Conservation (phyloP, 1,140 invertebrate genomes). For the Caenorhabditis briggsae region DNA sequence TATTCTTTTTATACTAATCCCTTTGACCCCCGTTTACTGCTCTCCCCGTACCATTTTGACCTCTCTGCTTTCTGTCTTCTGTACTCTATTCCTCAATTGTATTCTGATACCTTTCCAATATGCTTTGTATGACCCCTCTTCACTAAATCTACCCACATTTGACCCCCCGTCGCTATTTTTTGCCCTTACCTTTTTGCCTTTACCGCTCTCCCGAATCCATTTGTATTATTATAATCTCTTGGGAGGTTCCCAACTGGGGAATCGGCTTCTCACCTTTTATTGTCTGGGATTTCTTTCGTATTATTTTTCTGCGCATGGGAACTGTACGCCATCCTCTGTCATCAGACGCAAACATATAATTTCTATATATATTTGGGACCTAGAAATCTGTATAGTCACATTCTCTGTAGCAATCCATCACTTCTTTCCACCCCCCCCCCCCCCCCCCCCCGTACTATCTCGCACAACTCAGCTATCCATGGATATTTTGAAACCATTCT, state of each 20-base stretch:
- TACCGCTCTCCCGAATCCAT: neutral
- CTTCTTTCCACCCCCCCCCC: neutral
- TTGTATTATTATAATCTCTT: neutral
- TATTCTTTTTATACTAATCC: neutral
- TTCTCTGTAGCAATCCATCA: neutral
- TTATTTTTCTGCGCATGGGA: too few relatives aligned
- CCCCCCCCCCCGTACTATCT: neutral
- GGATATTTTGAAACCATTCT: neutral
- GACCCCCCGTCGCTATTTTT: neutral
- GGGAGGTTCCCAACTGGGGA: neutral
- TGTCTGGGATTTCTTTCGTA: too few relatives aligned
- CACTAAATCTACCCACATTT: neutral
- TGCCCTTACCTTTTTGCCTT: neutral
- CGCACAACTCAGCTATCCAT: neutral
- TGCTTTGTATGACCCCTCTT: neutral
- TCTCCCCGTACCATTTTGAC: neutral
- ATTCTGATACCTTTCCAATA: neutral
- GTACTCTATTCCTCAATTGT: slow-evolving; percentile 3
- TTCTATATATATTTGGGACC: neutral
- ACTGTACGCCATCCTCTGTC: neutral
- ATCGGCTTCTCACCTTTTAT: too few relatives aligned
- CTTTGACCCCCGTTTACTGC: neutral
- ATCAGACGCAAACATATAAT: neutral
- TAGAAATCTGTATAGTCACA: slow-evolving; percentile 20
- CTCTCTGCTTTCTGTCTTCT: neutral